Evolutionary conservation across 2,888 invertebrate genomes (phyloP), one percentile per base, ranked within the genome.

Genomic region (Amphipyra berbera): DNA sequence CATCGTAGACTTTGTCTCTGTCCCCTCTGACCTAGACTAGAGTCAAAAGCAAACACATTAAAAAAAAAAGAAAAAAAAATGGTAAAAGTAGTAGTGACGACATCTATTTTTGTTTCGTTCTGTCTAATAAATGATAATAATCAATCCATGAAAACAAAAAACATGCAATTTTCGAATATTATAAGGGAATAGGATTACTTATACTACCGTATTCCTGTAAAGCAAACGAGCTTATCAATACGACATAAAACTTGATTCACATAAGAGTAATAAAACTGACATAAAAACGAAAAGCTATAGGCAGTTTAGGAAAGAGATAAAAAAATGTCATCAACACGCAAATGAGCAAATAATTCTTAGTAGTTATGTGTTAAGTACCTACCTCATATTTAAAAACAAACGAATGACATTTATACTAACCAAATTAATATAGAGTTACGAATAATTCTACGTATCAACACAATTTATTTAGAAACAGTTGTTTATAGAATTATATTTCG

Each of bases 231-330:
- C 52, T 64, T 54, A 64, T 70, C 68, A 64, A 68, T 68, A 70
- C 53, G 14, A 54, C 55, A 68, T 73, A 68, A 68, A 57, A 60
- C 42, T 49, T 48, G 40, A 57, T 50, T 64, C 60, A 60, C 59
- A 57, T 68, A 57, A 50, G 55, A 56, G 61, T 53, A 65, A 69
- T 73, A 63, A 73, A 73, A 73, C 62, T 14, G 56, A 44, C 73
- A 62, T 73, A 66, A 73, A 73, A 54, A 61, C 46, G 54, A 45
- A 65, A 61, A 69, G 65, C 57, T 69, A 65, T 52, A 65, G 44
- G 63, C 54, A 61, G 30, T 64, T 57, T 55, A 58, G 55, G 53
- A 54, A 50, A 73, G 37, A 53, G 48, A 45, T 59, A 3, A 69
- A 73, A 57, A 61, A 64, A 58, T 53, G 44, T 38, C 58, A 59